phyloP scores from a whole-genome alignment of 1,140 invertebrate species.

The Magallana ariakensis region DNA sequence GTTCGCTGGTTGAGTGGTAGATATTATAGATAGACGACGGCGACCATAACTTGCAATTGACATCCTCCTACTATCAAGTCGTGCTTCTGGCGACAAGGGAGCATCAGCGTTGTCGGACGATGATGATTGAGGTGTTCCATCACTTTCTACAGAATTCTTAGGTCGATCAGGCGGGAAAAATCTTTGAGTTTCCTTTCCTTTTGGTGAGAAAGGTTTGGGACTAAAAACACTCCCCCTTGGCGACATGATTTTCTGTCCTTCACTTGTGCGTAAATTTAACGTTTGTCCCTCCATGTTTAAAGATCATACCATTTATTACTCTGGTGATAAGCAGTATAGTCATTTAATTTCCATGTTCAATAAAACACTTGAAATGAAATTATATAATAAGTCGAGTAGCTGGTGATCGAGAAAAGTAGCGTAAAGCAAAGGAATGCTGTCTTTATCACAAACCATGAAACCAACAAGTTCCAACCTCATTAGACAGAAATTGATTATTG shows the following conservation, averaged over 20 bases:
- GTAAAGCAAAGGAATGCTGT: background rate
- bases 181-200: conserved; percentile 13
- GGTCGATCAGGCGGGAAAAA: conserved; percentile 31
- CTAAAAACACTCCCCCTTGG: background rate
- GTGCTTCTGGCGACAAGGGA: background rate
- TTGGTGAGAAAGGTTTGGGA: conserved; percentile 31
- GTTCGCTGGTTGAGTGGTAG: background rate
- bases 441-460: background rate
- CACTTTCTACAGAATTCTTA: background rate
- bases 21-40: conserved; percentile 21
- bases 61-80: conserved; percentile 23
- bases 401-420: background rate
- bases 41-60: background rate
- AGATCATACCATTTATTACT: background rate
- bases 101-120: background rate
- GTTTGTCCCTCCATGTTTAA: background rate
- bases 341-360: background rate
- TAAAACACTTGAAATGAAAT: conserved; percentile 25
- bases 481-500: background rate
- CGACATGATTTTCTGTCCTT: background rate
- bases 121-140: background rate
- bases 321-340: background rate
- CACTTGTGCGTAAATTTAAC: conserved; percentile 11
- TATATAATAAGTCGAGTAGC: background rate
- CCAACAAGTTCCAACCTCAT: background rate